A percentile compares a stretch with the other conserved stretches of the same genome.
phyloP scores from a whole-genome alignment of 2,797 vertebrate species.

The Intellagama lesueurii region DNA sequence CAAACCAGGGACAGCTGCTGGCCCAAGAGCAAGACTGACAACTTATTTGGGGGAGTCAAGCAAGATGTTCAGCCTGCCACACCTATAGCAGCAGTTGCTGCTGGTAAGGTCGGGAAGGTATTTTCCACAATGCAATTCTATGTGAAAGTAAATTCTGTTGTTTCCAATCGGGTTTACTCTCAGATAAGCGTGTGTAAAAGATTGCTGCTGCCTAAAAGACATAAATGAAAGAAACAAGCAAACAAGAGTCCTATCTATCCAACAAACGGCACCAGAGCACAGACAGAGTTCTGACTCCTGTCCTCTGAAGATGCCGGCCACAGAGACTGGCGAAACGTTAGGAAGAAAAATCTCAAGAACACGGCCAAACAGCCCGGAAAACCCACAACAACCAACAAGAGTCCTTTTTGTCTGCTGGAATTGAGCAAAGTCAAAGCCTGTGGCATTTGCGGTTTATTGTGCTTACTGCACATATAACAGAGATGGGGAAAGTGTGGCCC shows the following conservation, averaged over 20 bases:
- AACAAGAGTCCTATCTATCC: not conserved
- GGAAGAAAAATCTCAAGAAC: too few relatives aligned
- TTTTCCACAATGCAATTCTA: not conserved
- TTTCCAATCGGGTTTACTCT: not conserved
- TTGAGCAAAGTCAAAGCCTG: not conserved
- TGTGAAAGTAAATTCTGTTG: too few relatives aligned
- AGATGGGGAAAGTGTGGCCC: too few relatives aligned
- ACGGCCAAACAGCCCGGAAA: too few relatives aligned
- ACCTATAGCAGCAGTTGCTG: not conserved
- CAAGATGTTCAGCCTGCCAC: conserved; percentile 42
- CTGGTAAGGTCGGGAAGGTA: not conserved
- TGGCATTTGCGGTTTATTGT: not conserved
- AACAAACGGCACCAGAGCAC: too few relatives aligned
- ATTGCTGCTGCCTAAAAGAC: not conserved
- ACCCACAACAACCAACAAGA: not conserved
- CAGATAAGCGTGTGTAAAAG: not conserved
- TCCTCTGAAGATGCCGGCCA: too few relatives aligned
- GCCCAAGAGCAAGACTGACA: not conserved
- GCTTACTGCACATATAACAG: too few relatives aligned
- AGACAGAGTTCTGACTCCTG: too few relatives aligned
- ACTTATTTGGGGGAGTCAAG: conserved; percentile 38
- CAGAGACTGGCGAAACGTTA: too few relatives aligned
- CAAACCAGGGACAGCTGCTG: conserved; percentile 18
- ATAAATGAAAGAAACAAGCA: not conserved
- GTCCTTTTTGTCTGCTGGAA: not conserved